Conservation (phyloP, 2,113 vertebrate species). For the Lagopus muta region DNA sequence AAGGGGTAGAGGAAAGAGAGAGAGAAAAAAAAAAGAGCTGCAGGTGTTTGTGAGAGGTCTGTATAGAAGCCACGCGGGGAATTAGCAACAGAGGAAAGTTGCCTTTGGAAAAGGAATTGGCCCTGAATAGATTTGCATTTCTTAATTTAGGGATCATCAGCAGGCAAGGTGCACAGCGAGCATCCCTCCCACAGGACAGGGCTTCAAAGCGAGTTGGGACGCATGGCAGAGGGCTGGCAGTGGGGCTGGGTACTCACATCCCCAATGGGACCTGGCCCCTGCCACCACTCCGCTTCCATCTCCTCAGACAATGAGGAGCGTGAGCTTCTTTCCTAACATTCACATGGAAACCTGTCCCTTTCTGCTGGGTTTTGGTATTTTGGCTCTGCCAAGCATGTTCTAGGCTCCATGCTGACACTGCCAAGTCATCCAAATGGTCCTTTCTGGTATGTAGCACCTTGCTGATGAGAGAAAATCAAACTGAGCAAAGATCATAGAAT, state of each 20-base stretch:
- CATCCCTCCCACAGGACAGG: not conserved
- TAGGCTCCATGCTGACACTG: not conserved
- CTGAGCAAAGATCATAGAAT: not conserved
- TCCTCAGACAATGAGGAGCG: not conserved
- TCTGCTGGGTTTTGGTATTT: not conserved
- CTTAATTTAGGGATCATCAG: conserved; percentile 61
- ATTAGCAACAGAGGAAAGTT: conserved; percentile 71
- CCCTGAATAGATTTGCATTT: conserved; percentile 67
- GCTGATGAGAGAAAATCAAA: not conserved
- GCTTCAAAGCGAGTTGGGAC: conserved; percentile 39
- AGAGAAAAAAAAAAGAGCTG: conserved; percentile 23
- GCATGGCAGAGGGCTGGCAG: not conserved
- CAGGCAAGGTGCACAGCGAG: conserved; percentile 40
- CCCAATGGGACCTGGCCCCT: not conserved
- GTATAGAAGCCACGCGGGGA: conserved; percentile 51
- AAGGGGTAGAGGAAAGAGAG: not conserved
- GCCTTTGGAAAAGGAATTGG: conserved; percentile 63
- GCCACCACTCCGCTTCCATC: not conserved
- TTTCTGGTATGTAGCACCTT: not conserved
- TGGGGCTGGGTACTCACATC: not conserved
- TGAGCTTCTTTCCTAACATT: not conserved
- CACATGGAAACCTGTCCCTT: not conserved
- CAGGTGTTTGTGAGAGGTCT: conserved; percentile 66
- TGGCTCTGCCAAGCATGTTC: not conserved
- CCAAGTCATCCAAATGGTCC: not conserved